Percentiles rank a stretch among this genome's conserved stretches.
Conservation (phyloP, 2,888 invertebrate genomes). For the Arge pagana region DNA sequence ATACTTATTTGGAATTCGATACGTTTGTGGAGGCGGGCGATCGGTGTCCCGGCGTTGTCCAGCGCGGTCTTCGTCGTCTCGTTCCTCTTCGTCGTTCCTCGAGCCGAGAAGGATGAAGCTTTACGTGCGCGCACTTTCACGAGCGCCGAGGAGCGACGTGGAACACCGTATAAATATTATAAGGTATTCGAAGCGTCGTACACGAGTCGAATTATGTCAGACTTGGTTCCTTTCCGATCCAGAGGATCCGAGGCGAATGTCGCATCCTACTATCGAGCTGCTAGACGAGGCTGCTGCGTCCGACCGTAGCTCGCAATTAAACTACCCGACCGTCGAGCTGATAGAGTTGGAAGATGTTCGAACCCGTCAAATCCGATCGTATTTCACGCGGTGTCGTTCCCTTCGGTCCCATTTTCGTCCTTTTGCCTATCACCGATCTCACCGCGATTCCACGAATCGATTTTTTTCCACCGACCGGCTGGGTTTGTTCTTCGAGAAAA, state of each 20-base stretch:
- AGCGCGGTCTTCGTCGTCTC: conserved; percentile 28
- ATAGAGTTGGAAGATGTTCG: no score
- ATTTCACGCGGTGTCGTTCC: no score
- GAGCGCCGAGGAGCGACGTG: no score
- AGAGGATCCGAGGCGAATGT: conserved; percentile 3
- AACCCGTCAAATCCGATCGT: no score
- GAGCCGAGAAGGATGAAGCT: conserved; percentile 35
- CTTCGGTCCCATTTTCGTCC: no score
- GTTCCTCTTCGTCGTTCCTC: conserved; percentile 34
- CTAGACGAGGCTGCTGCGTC: neutral
- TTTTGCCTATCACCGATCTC: no score
- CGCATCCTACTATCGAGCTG: no score
- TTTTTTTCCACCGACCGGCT: no score
- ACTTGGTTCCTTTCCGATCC: conserved; percentile 15
- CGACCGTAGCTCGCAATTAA: neutral
- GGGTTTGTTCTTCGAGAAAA: no score
- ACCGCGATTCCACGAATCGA: no score
- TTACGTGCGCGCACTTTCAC: no score
- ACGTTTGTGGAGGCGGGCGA: conserved; percentile 28
- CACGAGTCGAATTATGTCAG: conserved; percentile 17
- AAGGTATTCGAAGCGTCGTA: neutral
- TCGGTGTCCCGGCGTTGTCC: conserved; percentile 21
- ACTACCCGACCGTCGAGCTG: no score
- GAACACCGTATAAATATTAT: neutral
- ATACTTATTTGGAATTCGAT: conserved; percentile 24